Percentiles rank a stretch among this genome's conserved stretches.
Conservation (phyloP, 2,113 vertebrate species). For the Anoplopoma fimbria region DNA sequence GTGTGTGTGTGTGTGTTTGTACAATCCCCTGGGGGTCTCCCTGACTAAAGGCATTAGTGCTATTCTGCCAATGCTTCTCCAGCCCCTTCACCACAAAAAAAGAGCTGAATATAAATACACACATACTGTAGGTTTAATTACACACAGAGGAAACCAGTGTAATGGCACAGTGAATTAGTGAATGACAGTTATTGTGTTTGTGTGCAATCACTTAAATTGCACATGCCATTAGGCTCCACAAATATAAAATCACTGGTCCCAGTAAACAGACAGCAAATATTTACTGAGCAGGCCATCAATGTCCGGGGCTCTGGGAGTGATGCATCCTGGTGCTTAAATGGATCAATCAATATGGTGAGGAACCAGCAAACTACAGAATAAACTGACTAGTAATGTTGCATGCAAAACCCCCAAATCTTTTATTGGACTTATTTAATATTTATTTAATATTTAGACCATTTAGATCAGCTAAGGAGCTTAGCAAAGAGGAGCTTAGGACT, state of each 20-base stretch:
- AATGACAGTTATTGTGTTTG: no score
- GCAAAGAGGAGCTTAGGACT: no score
- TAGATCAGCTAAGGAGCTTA: no score
- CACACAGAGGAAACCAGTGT: background rate
- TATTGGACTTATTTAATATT: background rate
- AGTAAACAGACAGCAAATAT: constrained; percentile 46
- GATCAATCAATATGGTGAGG: constrained; percentile 1
- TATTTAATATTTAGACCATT: no score
- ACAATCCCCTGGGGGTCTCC: no score
- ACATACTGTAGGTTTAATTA: background rate
- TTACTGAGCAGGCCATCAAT: constrained; percentile 19
- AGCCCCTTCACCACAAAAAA: no score
- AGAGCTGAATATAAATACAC: no score
- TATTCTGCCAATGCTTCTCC: no score
- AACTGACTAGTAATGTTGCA: background rate
- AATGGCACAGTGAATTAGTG: no score
- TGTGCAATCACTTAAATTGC: no score
- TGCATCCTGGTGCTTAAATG: constrained; percentile 32
- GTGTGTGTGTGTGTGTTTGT: no score
- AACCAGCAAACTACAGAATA: background rate
- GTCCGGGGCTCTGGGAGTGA: constrained; percentile 20
- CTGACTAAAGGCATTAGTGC: no score
- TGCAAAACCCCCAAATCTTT: background rate
- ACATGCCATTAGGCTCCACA: background rate
- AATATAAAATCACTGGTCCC: background rate